phyloP scores from a whole-genome alignment of 37 sponge, comb jelly and placozoan species.

The Cliona cf. orientalis region DNA sequence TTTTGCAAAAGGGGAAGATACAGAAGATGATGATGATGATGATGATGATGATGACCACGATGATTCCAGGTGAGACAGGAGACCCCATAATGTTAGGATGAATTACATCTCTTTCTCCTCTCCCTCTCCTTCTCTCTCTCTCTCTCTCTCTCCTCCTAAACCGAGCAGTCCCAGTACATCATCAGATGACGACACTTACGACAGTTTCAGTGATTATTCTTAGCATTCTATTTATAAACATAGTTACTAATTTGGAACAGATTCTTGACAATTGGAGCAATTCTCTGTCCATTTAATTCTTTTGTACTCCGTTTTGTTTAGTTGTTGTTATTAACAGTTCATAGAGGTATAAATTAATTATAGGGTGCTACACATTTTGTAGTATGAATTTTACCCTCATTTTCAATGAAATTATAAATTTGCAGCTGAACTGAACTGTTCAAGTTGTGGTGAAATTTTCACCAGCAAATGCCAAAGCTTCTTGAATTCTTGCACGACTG shows the following conservation, averaged over 20 bases:
- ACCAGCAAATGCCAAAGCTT: slow-evolving; percentile 45
- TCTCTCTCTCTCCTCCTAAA: neutral
- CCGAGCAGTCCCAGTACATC: neutral
- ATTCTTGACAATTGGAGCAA: too few relatives aligned
- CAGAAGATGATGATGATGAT: slow-evolving; percentile 11
- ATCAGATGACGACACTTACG: neutral
- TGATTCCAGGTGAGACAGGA: neutral
- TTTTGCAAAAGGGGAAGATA: neutral
- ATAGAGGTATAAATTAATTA: too few relatives aligned
- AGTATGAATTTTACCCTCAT: neutral
- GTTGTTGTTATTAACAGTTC: too few relatives aligned
- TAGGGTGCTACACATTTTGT: too few relatives aligned
- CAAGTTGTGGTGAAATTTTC: slow-evolving; percentile 14
- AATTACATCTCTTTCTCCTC: too few relatives aligned
- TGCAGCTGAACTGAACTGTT: neutral
- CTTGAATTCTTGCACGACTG: slow-evolving; percentile 50
- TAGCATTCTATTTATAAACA: too few relatives aligned
- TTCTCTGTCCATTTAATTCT: too few relatives aligned
- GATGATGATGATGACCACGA: neutral
- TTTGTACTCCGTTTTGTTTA: too few relatives aligned
- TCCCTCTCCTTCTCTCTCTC: too few relatives aligned
- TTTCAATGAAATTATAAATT: neutral
- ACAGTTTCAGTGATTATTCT: too few relatives aligned
- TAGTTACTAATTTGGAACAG: neutral
- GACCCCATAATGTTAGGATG: too few relatives aligned